Base-by-base conservation (phyloP, 2,888 invertebrate genomes). In the Drosophila mimetica region DNA sequence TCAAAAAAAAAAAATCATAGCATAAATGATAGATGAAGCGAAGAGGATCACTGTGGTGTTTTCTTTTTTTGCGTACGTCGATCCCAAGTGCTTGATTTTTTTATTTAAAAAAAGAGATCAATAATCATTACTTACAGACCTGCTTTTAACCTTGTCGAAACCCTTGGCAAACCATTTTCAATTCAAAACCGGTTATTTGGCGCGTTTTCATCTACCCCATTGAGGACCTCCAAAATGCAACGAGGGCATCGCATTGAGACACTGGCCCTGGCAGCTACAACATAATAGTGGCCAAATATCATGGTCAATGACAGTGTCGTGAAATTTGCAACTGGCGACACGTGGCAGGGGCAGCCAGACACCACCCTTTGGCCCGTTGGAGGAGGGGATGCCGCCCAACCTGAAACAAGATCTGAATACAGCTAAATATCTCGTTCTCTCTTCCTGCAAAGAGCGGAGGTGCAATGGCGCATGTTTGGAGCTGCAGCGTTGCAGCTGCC, bases 291-390 rank as follows among this genome's bases (percentile, higher is more conserved):
- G 55, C 57, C 58, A 79, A 85, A 79, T 78, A 78, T 74, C 81
- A 83, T 84, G 84, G 86, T 86, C 86, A 86, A 72, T 83, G 79
- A 57, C 75, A 80, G 64, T 28, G 60, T 57, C 59, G 50, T 60
- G 65, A 66, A 73, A 73, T 71, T 71, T 51, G 59, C 54, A 54
- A 55, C 41, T 37, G 30, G 37, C 59, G 9, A 53, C 59, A 64
- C 54, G 69, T 32, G 36, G 86, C 73, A 75, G 70, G 86, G 75
- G 86, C 58, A 55, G 59, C 84, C 86, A 84, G 84, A 84, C 84
- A 66, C 74, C 84, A 80, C 86, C 84, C 73, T 55, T 20, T 4
- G 36, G 50, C 20, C n/a, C 46, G 25, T 14, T 28, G 7, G 7
- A 22, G 7, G 7, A 22, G 66, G 22, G 30, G 22, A 18, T 14